Base-by-base conservation (phyloP, 1,140 invertebrate species). In the Tigriopus japonicus region DNA sequence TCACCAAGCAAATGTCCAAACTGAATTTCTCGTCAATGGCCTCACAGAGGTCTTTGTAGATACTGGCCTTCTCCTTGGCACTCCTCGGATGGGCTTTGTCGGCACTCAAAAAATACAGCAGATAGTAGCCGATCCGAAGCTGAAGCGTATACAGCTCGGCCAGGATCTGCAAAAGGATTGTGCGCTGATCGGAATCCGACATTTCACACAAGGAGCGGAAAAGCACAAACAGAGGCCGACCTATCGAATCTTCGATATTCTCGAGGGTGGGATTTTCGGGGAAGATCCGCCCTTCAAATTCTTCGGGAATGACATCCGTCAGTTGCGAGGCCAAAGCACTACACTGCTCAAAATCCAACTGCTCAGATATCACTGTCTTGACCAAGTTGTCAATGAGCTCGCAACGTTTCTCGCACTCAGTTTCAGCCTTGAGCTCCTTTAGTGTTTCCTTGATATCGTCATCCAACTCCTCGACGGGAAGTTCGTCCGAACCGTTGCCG, bases 41-140 rank as follows among this genome's bases (percentile, higher is more conserved):
- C 28, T 61, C 49, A 42, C 45, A 61, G 13, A 61, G 51, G 28
- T 61, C 59, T 21, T 49, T 54, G 35, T 61, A 61, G 1, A 61
- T n/a, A 17, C 23, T 49, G 5, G 59, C 59, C 40, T 61, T 61
- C 6, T 23, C 12, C 23, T 61, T 61, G 12, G 49, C 13, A 19
- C 53, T 52, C 13, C 43, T 49, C 23, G 35, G 17, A 13, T 54
- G 17, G 24, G 83, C 81, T 10, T 54, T 54, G 59, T 84, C 81
- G 58, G 85, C 81, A 78, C 87, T 86, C 49, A 88, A 73, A 72
- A 85, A 89, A 71, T 88, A 94, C 19, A 95, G 72, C 51, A 95
- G 73, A 64, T 86, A 77, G 70, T 89, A 93, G 56, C 89, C 89
- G 59, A 88, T 77, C 67, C 77, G 77, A 5, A 82, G 78, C 68